Evolutionary conservation across 2,113 vertebrate genomes (phyloP).

Genomic region (Cephalopholis sonnerati): DNA sequence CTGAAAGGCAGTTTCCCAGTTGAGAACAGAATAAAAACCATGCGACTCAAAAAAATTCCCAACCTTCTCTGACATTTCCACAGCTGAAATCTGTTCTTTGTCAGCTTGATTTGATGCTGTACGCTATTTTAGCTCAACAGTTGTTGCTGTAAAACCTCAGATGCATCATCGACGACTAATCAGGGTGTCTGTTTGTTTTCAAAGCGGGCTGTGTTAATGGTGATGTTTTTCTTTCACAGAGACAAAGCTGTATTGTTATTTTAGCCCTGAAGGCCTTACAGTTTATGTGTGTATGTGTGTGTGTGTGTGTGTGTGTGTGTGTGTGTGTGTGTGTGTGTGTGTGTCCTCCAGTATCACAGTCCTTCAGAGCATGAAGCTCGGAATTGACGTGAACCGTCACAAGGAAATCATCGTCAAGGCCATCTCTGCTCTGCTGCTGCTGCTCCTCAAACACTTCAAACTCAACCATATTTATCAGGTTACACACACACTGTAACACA

Average conservation of each 20-base stretch:
- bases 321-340: slow-evolving; percentile 38
- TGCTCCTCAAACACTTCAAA: slow-evolving; percentile 97
- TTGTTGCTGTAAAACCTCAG: neutral
- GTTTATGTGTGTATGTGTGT: slow-evolving; percentile 37
- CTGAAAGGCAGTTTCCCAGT: neutral
- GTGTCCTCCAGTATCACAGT: slow-evolving; percentile 90
- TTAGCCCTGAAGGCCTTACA: neutral
- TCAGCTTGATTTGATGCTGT: too few relatives aligned
- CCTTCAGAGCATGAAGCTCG: slow-evolving; percentile 98
- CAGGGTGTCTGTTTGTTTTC: slow-evolving; percentile 24
- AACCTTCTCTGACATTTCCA: too few relatives aligned
- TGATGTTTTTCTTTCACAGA: neutral
- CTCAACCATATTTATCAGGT: slow-evolving; percentile 98
- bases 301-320: slow-evolving; percentile 21
- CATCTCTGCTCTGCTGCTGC: slow-evolving; percentile 91
- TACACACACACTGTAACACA: slow-evolving; percentile 24
- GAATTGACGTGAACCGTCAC: slow-evolving; percentile 96
- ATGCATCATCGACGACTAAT: neutral
- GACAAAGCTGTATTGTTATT: slow-evolving; percentile 9
- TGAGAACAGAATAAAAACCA: neutral
- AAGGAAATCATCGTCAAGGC: slow-evolving; percentile 98
- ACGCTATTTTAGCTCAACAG: neutral
- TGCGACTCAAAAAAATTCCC: neutral
- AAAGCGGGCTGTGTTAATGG: neutral
- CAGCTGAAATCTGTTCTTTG: too few relatives aligned